Evolutionary conservation across 2,888 invertebrate species (phyloP).

Genomic region (Pollenia angustigena): DNA sequence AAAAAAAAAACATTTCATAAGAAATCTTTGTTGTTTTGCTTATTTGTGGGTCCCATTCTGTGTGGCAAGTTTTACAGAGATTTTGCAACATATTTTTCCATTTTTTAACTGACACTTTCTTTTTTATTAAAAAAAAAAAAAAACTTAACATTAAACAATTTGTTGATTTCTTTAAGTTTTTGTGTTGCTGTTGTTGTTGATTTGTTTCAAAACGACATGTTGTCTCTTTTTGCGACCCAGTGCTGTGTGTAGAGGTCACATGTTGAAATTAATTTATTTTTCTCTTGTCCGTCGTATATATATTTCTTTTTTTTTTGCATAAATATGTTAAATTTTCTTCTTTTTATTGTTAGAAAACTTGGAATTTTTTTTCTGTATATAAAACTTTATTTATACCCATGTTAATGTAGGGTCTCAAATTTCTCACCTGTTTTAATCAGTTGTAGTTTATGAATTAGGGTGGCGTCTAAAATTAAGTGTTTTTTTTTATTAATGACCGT

Average conservation of each 20-base stretch:
- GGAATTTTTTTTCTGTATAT: background rate
- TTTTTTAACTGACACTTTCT: constrained; percentile 54
- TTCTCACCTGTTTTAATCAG: constrained; percentile 62
- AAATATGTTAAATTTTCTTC: constrained; percentile 32
- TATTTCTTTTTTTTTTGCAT: constrained; percentile 32
- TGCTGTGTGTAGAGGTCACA: constrained; percentile 50
- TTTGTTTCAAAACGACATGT: constrained; percentile 25
- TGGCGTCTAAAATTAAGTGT: background rate
- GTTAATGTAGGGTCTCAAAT: constrained; percentile 61
- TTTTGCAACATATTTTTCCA: constrained; percentile 30
- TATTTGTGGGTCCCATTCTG: constrained; percentile 27
- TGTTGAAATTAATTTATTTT: constrained; percentile 47
- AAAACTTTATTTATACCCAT: background rate
- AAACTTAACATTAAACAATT: constrained; percentile 42
- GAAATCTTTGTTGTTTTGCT: constrained; percentile 26
- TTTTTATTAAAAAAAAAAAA: constrained; percentile 15
- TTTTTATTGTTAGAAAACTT: constrained; percentile 29
- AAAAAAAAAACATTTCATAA: constrained; percentile 9
- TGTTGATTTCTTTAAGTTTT: constrained; percentile 39
- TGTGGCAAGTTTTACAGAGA: constrained; percentile 38
- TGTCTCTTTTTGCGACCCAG: constrained; percentile 41
- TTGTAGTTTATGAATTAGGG: constrained; percentile 31
- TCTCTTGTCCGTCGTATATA: constrained; percentile 15
- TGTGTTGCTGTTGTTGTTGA: background rate
- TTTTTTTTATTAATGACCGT: too few species aligned